Evolutionary conservation across 2,113 vertebrate species (phyloP), one percentile per base, ranked within the genome.

Genomic region (Brienomyrus longianalis): DNA sequence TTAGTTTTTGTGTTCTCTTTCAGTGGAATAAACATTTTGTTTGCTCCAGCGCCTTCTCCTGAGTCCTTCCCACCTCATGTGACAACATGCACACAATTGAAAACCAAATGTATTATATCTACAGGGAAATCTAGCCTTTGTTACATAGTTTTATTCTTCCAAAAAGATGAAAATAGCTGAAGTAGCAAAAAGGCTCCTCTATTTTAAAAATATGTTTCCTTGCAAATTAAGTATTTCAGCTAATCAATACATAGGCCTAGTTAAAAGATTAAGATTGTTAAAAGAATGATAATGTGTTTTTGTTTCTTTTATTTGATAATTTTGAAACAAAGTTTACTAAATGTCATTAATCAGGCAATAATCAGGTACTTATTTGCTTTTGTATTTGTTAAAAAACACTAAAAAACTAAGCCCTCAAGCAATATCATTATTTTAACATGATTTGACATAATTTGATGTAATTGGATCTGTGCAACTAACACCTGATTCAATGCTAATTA

Each of bases 21-120:
- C 54, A 21, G 19, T 21, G 5, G 5, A 56, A 21, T 21, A 56
- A 56, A 56, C 54, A 56, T 56, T 56, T 2, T 56, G 54, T 56
- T 21, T 56, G 19, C 54, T 56, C 19, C 19, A 7, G 54, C 0
- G 19, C 54, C 54, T 56, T 56, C 19, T 56, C 54, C 5, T 21
- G 5, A 21, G 19, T 56, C 54, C 54, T 56, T 56, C 54, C 54
- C 5, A 0, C 54, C 54, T 56, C 54, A 56, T 7, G 1, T 56
- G 54, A 56, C 19, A 21, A 45, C 15, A 54, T 86, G 62, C 43
- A 90, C 27, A 85, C 11, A 48, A 48, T 77, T 90, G 10, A 74
- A 15, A 90, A 86, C 19, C 27, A 23, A 51, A 15, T 87, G 51
- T 74, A 90, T 70, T 86, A 70, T 54, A 86, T 90, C 83, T 45